Percentiles rank a stretch among this genome's conserved stretches.
These are phyloP conservation scores for Australoheros scitulus DNA, from an alignment of 2,113 vertebrate genomes.

Conservation along the genomic window DNA sequence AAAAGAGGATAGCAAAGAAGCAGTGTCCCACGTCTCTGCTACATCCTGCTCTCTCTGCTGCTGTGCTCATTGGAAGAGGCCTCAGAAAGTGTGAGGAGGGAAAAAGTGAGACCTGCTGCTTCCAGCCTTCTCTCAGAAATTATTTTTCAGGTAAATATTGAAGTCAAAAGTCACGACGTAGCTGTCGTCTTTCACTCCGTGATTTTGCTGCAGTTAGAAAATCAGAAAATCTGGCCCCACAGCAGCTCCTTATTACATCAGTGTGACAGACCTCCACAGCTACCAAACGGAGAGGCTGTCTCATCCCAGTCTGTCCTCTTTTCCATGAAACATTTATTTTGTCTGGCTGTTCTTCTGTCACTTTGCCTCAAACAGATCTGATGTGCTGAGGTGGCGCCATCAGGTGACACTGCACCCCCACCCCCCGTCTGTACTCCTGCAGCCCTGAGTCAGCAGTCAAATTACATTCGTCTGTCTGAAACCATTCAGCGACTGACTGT, in stretches of 20 bases:
- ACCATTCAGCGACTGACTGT: conserved; percentile 1
- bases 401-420: background rate
- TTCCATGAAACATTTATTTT: background rate
- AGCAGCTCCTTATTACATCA: background rate
- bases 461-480: conserved; percentile 8
- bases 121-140: background rate
- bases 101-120: background rate
- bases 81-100: background rate
- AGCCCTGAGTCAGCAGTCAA: conserved; percentile 20
- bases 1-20: background rate
- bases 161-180: background rate
- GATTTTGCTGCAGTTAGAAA: background rate
- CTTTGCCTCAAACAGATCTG: background rate
- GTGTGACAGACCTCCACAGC: background rate
- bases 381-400: background rate
- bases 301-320: background rate
- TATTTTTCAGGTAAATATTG: background rate
- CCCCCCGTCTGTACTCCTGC: background rate
- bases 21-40: background rate
- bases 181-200: too few species aligned
- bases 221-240: background rate
- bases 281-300: background rate
- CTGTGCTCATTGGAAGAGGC: background rate
- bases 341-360: background rate
- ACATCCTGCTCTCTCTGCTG: background rate